Evolutionary conservation across 2,797 vertebrate genomes (phyloP).

Genomic region (Sebastes vulpes): DNA sequence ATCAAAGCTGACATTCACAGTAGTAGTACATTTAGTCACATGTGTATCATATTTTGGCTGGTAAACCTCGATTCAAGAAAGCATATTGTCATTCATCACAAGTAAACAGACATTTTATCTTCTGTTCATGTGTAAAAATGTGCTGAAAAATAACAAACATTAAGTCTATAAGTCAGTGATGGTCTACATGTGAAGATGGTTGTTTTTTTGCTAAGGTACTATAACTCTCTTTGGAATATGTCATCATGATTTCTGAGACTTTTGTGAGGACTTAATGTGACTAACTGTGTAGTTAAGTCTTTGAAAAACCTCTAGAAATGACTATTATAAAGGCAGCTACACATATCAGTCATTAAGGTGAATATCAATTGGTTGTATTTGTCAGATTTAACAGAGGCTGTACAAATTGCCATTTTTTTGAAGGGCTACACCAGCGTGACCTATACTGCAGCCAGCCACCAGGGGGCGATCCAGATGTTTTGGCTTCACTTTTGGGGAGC

Average conservation of each 20-base stretch:
- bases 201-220: fast-evolving
- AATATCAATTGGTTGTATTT: neutral
- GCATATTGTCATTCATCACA: neutral
- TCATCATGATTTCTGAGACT: neutral
- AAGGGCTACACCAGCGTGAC: too few relatives aligned
- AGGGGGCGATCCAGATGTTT: too few relatives aligned
- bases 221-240: neutral
- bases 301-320: neutral
- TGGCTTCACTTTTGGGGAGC: too few relatives aligned
- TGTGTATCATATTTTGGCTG: neutral
- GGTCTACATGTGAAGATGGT: neutral
- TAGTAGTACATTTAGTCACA: neutral
- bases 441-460: too few relatives aligned
- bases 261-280: neutral
- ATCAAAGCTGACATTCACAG: slow-evolving; percentile 2
- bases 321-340: neutral
- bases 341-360: neutral
- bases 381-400: neutral
- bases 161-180: neutral
- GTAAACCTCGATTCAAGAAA: neutral
- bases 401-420: neutral
- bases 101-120: neutral
- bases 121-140: neutral
- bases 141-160: neutral
- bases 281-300: neutral